Conservation (phyloP, 2,888 invertebrate species). For the Macropis europaea region DNA sequence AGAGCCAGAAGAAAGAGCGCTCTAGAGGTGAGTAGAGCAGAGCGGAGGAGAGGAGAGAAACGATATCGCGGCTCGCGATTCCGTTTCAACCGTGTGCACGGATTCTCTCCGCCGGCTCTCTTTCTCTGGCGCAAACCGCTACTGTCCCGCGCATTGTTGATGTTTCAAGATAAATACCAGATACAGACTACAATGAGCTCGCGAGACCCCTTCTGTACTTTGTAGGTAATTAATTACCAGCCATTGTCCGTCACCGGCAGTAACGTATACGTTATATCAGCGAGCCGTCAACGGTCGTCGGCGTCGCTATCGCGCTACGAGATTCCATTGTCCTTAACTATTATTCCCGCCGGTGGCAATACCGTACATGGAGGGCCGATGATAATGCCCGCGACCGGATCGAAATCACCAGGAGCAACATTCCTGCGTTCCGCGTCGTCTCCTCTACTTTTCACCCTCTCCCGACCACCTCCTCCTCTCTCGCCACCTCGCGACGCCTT, state of each 20-base stretch:
- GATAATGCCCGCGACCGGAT: slow-evolving; percentile 57
- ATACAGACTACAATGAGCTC: slow-evolving; percentile 72
- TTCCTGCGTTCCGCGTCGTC: slow-evolving; percentile 42
- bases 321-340: slow-evolving; percentile 71
- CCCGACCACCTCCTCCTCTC: slow-evolving; percentile 5
- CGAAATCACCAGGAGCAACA: slow-evolving; percentile 53
- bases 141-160: slow-evolving; percentile 68
- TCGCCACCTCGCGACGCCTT: not conserved
- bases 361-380: slow-evolving; percentile 56
- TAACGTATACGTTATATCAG: slow-evolving; percentile 75
- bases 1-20: not conserved
- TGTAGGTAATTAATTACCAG: slow-evolving; percentile 74
- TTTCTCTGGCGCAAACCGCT: slow-evolving; percentile 24
- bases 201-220: slow-evolving; percentile 69
- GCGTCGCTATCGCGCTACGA: slow-evolving; percentile 62
- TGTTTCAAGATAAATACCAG: slow-evolving; percentile 74
- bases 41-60: not conserved
- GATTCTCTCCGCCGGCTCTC: slow-evolving; percentile 16
- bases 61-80: slow-evolving; percentile 14
- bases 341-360: slow-evolving; percentile 63
- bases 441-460: slow-evolving; percentile 38
- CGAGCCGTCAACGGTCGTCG: slow-evolving; percentile 68
- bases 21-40: not conserved
- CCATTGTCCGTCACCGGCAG: slow-evolving; percentile 73
- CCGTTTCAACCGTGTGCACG: not conserved